phyloP scores from a whole-genome alignment of 2,888 invertebrate genomes.

The Choristoneura rosaceana region DNA sequence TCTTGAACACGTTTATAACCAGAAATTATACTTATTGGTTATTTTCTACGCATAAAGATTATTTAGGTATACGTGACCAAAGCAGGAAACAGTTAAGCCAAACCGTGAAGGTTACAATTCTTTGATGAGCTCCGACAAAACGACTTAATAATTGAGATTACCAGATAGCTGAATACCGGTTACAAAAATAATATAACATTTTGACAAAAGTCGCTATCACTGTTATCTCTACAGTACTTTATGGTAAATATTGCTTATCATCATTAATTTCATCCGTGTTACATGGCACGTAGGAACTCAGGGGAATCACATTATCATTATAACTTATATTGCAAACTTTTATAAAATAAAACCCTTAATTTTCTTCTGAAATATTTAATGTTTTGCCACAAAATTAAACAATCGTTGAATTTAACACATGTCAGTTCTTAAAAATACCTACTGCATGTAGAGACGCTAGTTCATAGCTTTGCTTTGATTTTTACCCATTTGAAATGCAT shows the following conservation, averaged over 20 bases:
- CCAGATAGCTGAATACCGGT: constrained; percentile 19
- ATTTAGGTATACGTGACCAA: background rate
- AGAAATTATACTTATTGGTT: no score
- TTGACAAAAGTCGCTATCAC: constrained; percentile 6
- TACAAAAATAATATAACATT: constrained; percentile 25
- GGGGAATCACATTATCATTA: background rate
- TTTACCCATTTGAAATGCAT: no score
- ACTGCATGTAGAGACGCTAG: no score
- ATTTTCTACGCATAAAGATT: no score
- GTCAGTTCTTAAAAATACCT: no score
- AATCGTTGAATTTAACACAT: no score
- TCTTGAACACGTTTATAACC: no score
- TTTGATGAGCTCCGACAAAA: constrained; percentile 45
- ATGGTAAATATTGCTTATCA: background rate
- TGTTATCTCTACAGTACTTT: background rate
- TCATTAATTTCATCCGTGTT: background rate
- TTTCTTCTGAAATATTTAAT: no score
- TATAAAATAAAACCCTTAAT: no score
- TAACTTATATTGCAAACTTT: no score
- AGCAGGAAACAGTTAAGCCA: constrained; percentile 16
- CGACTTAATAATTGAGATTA: constrained; percentile 51
- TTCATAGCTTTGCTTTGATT: no score
- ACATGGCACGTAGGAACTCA: background rate
- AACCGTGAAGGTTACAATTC: constrained; percentile 14
- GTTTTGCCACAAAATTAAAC: no score